Conservation (phyloP, 1,140 invertebrate genomes). For the Oncopodura yosiiana region DNA sequence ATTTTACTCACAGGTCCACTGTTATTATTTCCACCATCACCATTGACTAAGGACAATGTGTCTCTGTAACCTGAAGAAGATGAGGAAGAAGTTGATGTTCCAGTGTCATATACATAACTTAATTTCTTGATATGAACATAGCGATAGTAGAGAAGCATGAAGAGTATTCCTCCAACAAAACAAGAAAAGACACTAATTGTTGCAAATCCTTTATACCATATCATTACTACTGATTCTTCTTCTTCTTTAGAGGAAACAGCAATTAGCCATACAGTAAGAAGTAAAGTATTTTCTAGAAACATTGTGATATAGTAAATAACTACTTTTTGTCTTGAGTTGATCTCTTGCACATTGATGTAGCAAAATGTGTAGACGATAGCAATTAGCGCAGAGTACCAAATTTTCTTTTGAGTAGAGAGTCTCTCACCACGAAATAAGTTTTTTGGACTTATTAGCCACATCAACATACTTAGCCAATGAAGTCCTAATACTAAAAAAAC, state of each 20-base stretch:
- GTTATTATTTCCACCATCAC: too few relatives aligned
- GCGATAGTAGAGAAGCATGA: conserved; percentile 75
- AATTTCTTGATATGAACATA: conserved; percentile 48
- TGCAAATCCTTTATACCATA: conserved; percentile 43
- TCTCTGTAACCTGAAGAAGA: conserved; percentile 3
- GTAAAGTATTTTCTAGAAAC: conserved; percentile 73
- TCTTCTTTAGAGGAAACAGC: conserved; percentile 41
- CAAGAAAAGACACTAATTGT: conserved; percentile 51
- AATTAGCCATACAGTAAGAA: conserved; percentile 58
- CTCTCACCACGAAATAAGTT: conserved; percentile 72
- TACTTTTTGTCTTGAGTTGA: conserved; percentile 68
- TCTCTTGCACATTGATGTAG: conserved; percentile 78
- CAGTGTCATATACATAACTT: conserved; percentile 34
- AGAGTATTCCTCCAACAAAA: conserved; percentile 65
- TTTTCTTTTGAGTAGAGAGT: conserved; percentile 54
- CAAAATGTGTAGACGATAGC: conserved; percentile 81
- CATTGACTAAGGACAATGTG: conserved; percentile 12
- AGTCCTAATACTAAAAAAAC: conserved; percentile 66
- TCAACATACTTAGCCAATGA: conserved; percentile 73
- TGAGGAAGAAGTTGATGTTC: conserved; percentile 7
- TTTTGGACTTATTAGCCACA: conserved; percentile 74
- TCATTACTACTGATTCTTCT: too few relatives aligned
- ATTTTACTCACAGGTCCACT: too few relatives aligned
- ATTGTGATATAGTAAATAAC: conserved; percentile 82
- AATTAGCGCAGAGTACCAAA: conserved; percentile 59